phyloP scores from a whole-genome alignment of 2,113 vertebrate genomes.

The Climacteris rufus region DNA sequence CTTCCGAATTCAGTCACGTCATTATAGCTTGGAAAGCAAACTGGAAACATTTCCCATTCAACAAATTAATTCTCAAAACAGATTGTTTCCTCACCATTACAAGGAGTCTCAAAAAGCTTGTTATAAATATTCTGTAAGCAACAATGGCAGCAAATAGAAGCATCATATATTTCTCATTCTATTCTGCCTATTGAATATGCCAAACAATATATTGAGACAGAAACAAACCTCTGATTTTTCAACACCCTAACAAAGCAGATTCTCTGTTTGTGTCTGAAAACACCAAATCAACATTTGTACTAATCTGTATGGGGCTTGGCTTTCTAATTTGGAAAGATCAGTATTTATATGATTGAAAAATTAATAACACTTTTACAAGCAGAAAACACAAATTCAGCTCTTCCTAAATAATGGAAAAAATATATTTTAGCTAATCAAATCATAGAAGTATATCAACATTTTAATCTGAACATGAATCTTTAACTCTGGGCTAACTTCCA shows the following conservation, averaged over 20 bases:
- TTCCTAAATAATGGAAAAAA: not conserved
- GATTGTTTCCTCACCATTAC: not conserved
- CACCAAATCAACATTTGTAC: not conserved
- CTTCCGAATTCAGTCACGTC: not conserved
- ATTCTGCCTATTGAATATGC: not conserved
- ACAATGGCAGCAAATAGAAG: not conserved
- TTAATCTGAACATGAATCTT: not conserved
- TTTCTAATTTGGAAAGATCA: not conserved
- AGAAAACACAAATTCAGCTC: not conserved
- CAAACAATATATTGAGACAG: not conserved
- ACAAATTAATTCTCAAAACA: slow-evolving; percentile 12
- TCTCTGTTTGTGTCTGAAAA: not conserved
- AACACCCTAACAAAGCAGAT: not conserved
- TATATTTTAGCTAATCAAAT: not conserved
- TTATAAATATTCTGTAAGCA: not conserved
- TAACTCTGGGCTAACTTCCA: not conserved
- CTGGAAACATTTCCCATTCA: slow-evolving; percentile 14
- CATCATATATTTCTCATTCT: not conserved
- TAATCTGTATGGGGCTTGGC: not conserved
- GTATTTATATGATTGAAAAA: not conserved
- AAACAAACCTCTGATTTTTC: not conserved
- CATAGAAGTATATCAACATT: not conserved
- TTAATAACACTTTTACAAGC: not conserved
- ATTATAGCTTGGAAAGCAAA: slow-evolving; percentile 34
- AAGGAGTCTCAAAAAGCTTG: not conserved